These are phyloP conservation scores for Acanthosepion esculentum DNA, from an alignment of 2,888 invertebrate genomes.

Conservation along the genomic window DNA sequence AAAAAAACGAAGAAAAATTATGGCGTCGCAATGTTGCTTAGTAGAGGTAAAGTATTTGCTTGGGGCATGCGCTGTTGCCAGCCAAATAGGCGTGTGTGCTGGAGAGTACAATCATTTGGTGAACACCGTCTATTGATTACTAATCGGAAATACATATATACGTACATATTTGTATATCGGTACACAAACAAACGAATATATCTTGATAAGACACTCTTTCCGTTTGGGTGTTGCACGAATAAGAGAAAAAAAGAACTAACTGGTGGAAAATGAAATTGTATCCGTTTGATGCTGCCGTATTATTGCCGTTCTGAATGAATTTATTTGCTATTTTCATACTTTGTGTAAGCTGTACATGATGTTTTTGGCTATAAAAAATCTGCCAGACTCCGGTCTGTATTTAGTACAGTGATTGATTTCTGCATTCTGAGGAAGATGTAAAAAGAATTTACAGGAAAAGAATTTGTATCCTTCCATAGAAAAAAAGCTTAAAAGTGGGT, in stretches of 20 bases:
- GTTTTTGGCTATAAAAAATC: neutral
- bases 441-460: neutral
- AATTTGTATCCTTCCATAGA: neutral
- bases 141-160: neutral
- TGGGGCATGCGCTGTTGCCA: no score
- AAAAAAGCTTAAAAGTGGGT: neutral
- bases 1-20: no score
- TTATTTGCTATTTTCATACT: constrained; percentile 33
- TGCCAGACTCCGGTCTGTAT: neutral
- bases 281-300: constrained; percentile 12
- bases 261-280: neutral
- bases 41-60: no score
- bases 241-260: neutral
- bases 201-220: neutral
- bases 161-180: neutral
- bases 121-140: no score
- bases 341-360: neutral
- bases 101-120: no score
- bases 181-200: neutral
- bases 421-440: neutral
- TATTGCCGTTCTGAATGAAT: neutral
- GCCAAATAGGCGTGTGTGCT: no score
- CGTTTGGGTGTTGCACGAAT: neutral
- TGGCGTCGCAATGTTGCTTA: no score
- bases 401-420: neutral